Conservation (phyloP, 2,797 vertebrate species). For the Scolopax rusticola region DNA sequence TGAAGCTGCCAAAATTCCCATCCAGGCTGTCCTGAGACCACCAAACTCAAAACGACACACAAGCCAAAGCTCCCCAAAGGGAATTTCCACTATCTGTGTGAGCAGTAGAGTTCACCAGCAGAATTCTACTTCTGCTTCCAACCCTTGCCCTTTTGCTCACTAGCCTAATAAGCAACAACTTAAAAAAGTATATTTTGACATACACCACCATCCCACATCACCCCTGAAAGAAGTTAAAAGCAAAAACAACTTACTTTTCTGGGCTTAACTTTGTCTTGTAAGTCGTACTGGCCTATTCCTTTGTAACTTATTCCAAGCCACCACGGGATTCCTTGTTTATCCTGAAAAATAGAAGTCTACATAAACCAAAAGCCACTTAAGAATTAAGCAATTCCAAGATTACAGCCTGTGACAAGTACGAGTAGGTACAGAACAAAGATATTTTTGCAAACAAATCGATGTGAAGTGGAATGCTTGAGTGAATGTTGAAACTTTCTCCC, state of each 20-base stretch:
- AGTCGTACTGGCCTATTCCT: conserved; percentile 96
- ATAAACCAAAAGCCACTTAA: conserved; percentile 1
- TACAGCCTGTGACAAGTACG: conserved; percentile 26
- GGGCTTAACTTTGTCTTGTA: conserved; percentile 97
- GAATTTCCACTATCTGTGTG: not conserved
- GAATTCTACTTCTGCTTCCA: not conserved
- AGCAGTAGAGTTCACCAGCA: not conserved
- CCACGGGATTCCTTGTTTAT: conserved; percentile 98
- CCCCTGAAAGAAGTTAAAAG: not conserved
- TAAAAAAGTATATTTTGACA: not conserved
- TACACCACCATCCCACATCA: not conserved
- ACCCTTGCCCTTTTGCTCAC: not conserved
- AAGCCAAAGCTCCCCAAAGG: not conserved
- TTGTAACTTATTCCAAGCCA: conserved; percentile 98
- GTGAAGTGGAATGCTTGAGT: conserved; percentile 19
- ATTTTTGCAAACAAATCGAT: not conserved
- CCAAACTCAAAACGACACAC: not conserved
- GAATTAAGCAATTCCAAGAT: conserved; percentile 12
- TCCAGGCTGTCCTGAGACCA: not conserved
- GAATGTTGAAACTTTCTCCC: not conserved
- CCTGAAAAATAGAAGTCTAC: conserved; percentile 80
- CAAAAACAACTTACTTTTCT: conserved; percentile 86
- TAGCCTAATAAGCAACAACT: not conserved
- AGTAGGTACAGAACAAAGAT: not conserved
- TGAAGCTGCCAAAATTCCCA: not conserved